phyloP scores from a whole-genome alignment of 2,888 invertebrate species.

The Caenorhabditis doughertyi region DNA sequence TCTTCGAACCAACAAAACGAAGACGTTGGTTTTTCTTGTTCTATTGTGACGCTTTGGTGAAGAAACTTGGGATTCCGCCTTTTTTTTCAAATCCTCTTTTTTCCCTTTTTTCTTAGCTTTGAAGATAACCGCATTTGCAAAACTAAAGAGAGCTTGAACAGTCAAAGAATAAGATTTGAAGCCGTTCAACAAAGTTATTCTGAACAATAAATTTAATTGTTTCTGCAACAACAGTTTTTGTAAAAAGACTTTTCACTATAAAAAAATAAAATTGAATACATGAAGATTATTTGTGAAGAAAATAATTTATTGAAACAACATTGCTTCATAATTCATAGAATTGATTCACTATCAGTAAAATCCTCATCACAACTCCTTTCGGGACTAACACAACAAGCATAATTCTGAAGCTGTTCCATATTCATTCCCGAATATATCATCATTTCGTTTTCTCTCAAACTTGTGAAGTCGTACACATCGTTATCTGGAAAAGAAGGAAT shows the following conservation, averaged over 20 bases:
- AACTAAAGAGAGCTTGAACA: conserved; percentile 10
- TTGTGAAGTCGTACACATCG: conserved; percentile 57
- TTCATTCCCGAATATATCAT: conserved; percentile 50
- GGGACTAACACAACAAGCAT: conserved; percentile 58
- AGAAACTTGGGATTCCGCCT: conserved; percentile 26
- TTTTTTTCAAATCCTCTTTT: conserved; percentile 4
- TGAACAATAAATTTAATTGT: too few relatives aligned
- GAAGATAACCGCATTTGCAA: conserved; percentile 34
- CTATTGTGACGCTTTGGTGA: conserved; percentile 22
- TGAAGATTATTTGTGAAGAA: too few relatives aligned
- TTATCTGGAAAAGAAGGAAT: conserved; percentile 41
- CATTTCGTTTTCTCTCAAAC: conserved; percentile 51
- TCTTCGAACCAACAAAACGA: conserved; percentile 49
- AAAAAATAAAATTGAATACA: too few relatives aligned
- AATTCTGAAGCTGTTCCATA: conserved; percentile 51
- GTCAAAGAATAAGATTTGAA: background rate
- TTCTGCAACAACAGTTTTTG: too few relatives aligned
- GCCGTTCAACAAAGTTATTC: conserved; percentile 4
- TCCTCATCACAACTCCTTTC: background rate
- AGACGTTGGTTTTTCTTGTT: conserved; percentile 59
- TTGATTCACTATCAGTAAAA: conserved; percentile 3
- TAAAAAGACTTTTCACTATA: too few relatives aligned
- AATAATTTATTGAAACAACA: background rate
- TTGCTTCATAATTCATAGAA: background rate
- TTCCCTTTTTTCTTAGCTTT: conserved; percentile 13